Base-by-base conservation (phyloP, 2,888 invertebrate species). In the Drosophila prolongata region DNA sequence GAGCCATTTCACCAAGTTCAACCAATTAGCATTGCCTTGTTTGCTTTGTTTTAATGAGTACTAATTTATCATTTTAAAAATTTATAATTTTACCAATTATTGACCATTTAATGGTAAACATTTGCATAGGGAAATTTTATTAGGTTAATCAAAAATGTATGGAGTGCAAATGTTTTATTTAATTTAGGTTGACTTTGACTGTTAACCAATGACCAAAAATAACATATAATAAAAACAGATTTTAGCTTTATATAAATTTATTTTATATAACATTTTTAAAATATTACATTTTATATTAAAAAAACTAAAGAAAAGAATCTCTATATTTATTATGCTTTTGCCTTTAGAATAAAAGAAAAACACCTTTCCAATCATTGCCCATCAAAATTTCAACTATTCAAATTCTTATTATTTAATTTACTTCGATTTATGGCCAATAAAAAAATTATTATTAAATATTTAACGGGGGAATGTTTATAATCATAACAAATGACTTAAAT, bases 1-100 rank as follows among this genome's bases (percentile, higher is more conserved):
- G 2, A 5, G 10, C 40, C 19, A 14, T 60, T 61, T 46, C 8
- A 27, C 8, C 6, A 13, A 49, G 19, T 40, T 65, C 38, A 37
- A 42, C 47, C 62, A 62, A 35, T 62, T 62, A 62, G 47, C 27
- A 16, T 16, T 40, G 13, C 16, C n/a, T 27, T 42, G 35, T 49
- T 62, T 35, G 13, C 11, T 16, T 11, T 16, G 13, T 10, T 62
- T 62, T 27, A 62, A 62, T 62, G 16, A 35, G 47, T 40, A 14
- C 11, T 34, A 27, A 42, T 61, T 42, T 61, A 35, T 27, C 47
- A 47, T 35, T 35, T 62, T 27, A 35, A 42, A 49, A n/a, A 61
- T 62, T 16, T 27, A 27, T 13, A 13, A 13, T 16, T 14, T 61
- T 9, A 1, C 8, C 13, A 24, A n/a, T 10, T 34, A 46, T 13